Base-by-base conservation (phyloP, 2,113 vertebrate genomes). In the Formicarius rufipectus region DNA sequence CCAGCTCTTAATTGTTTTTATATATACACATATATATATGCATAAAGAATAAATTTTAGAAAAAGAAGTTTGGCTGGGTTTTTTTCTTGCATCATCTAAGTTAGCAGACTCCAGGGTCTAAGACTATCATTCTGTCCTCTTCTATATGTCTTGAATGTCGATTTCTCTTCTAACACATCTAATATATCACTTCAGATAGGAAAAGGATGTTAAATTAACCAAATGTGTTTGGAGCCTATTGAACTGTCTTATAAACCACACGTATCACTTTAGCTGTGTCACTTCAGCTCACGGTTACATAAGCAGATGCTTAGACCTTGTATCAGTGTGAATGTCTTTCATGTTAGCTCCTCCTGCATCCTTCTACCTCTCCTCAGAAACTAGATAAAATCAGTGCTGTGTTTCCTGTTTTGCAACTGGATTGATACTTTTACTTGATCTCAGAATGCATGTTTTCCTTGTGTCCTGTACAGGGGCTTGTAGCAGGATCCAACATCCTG, bases 391-490 rank as follows among this genome's bases (percentile, higher is more conserved):
- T 6, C 31, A 53, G 16, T 11, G 17, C 12, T 21, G 9, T 5
- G 0, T 59, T 64, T 74, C 58, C 23, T 2, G 3, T 8, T 60
- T 60, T 66, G 27, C 0, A 1, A 14, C 21, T 40, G 25, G 31
- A 24, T 44, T 12, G 28, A 53, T 64, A 15, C 18, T 47, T 30
- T 55, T 22, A 56, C 18, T 1, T 66, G n/a, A 73, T 20, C 16
- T 69, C 35, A 68, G 20, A 69, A 64, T 27, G 3, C 9, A 33
- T 18, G 24, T 33, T 69, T 84, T 64, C 35, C 27, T 27, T 6
- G 9, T 12, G 12, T 39, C n/a, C 27, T 56, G 9, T 33, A 44
- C 1, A 3, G 10, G 6, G 5, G 2, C 15, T 80, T 14, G 7
- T 39, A 73, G 50, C 22, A 78, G 28, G 7, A 31, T 64, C 24